Evolutionary conservation across 2,797 vertebrate species (phyloP).

Genomic region (Muraenolepis orangiensis): DNA sequence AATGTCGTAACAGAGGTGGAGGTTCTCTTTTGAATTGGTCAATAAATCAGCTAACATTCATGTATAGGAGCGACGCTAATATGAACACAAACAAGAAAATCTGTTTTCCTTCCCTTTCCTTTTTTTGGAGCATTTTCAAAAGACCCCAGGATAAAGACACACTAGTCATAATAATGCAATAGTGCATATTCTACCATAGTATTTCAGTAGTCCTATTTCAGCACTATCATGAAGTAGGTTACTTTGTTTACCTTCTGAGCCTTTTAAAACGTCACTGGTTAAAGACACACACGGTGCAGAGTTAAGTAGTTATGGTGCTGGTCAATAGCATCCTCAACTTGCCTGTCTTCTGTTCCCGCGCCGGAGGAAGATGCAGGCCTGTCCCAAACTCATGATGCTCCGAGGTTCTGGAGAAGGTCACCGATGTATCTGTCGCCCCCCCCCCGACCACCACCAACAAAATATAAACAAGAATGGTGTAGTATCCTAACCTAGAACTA

Average conservation of each 20-base stretch:
- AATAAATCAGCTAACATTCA: background rate
- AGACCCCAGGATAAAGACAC: background rate
- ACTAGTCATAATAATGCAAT: background rate
- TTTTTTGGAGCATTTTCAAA: background rate
- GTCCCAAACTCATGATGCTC: constrained; percentile 60
- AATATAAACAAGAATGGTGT: too few relatives aligned
- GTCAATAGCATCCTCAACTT: constrained; percentile 41
- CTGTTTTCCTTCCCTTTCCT: background rate
- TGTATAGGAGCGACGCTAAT: background rate
- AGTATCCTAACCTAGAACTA: background rate
- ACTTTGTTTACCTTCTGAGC: too few relatives aligned
- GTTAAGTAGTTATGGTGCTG: background rate
- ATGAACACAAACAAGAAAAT: background rate
- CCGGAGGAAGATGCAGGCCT: constrained; percentile 74
- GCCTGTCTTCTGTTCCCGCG: constrained; percentile 63
- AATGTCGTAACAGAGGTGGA: background rate
- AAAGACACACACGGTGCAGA: background rate
- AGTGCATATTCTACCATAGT: background rate
- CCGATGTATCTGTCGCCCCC: background rate
- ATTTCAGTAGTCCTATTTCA: background rate
- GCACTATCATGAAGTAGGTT: background rate
- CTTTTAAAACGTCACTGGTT: background rate
- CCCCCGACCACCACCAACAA: background rate
- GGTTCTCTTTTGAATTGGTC: background rate
- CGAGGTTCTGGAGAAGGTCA: background rate